Evolutionary conservation across 2,113 vertebrate species (phyloP), one percentile per base, ranked within the genome.

Genomic region (Sapajus apella): DNA sequence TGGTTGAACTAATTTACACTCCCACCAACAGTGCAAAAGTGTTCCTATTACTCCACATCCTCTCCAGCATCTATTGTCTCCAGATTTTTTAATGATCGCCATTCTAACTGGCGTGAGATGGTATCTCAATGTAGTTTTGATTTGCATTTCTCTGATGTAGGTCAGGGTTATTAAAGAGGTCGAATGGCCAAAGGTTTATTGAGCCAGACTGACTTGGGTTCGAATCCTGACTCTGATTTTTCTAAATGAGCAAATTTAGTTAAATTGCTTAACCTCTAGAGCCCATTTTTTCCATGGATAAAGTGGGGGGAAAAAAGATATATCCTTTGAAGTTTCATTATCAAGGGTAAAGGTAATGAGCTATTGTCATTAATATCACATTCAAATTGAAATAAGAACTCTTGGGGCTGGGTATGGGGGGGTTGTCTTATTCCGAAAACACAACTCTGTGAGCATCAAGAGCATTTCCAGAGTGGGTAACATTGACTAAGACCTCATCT

Each of bases 201-300:
- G 84, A 80, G 32, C 55, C 77, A 80, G 11, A 56, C n/a, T 47
- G 30, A 9, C 80, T 92, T 94, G 37, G 16, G 47, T 90, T 61
- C 64, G 93, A 95, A 90, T 95, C 70, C 45, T 81, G n/a, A 23
- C 25, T 79, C 77, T 83, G 77, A 72, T 3, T 81, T 85, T 90
- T 83, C 56, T 73, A 94, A 92, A 61, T 85, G 64, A 90, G 30
- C 66, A 58, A 81, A 86, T 35, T 50, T 88, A 40, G 66, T 40
- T 58, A 77, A 91, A 64, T 25, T 23, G 5, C 32, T 92, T 84
- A 83, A 82, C 17, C 40, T 58, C 25, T 30, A 1, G 73, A 93
- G 66, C 75, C 30, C 7, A 25, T n/a, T 84, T 90, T 95, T 95
- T 80, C 52, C 30, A 30, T 76, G 37, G 45, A 45, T 87, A 52